Percentiles rank a stretch among this genome's conserved stretches.
Evolutionary conservation across 2,797 vertebrate genomes (phyloP).

Genomic region (Emys orbicularis): DNA sequence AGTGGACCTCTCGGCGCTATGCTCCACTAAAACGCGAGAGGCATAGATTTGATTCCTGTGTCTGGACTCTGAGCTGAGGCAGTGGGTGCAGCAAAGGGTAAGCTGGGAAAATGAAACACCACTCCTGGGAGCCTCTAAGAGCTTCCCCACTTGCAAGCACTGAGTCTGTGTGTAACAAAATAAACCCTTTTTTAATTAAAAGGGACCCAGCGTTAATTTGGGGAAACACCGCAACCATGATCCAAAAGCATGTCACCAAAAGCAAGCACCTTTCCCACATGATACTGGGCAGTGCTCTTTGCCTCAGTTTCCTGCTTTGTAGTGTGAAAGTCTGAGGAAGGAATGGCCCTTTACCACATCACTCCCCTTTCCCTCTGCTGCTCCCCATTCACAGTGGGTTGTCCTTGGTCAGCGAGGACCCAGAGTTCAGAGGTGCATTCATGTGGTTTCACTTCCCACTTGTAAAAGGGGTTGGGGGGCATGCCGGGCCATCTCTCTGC

Average conservation of each 20-base stretch:
- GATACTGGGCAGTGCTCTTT: not conserved
- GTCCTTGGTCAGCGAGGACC: too few relatives aligned
- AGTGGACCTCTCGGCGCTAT: not conserved
- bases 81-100: not conserved
- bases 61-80: conserved; percentile 52
- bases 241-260: not conserved
- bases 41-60: not conserved
- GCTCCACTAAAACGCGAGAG: not conserved
- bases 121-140: not conserved
- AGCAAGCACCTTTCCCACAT: not conserved
- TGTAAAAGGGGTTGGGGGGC: too few relatives aligned
- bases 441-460: not conserved
- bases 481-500: not conserved
- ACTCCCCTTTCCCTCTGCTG: not conserved
- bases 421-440: too few relatives aligned
- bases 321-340: not conserved
- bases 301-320: not conserved
- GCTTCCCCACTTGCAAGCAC: not conserved
- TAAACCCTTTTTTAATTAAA: not conserved
- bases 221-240: not conserved
- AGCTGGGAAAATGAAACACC: not conserved
- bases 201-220: not conserved
- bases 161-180: not conserved
- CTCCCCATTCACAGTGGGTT: too few relatives aligned
- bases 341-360: not conserved